These are phyloP conservation scores for Sciurus niger DNA, from an alignment of 2,113 vertebrate genomes.

Conservation along the genomic window DNA sequence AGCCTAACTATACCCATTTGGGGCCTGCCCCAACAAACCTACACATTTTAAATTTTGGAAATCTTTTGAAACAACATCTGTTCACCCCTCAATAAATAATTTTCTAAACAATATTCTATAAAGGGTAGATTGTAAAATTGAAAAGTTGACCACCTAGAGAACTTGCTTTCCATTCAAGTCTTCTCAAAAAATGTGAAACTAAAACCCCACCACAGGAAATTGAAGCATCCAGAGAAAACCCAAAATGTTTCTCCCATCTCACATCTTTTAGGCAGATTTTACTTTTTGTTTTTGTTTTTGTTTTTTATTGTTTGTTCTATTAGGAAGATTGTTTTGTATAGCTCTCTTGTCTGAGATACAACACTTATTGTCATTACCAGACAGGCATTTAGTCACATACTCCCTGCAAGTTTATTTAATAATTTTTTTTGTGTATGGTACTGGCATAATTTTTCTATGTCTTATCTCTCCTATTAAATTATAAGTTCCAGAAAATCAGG, in stretches of 20 bases:
- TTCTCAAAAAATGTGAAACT: conserved; percentile 1
- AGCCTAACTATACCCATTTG: no score
- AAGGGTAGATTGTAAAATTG: conserved; percentile 16
- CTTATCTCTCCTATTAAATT: conserved; percentile 17
- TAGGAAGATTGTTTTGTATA: neutral
- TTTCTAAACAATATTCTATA: conserved; percentile 33
- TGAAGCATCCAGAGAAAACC: neutral
- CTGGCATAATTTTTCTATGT: conserved; percentile 7
- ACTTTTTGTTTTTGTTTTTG: no score
- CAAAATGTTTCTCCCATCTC: neutral
- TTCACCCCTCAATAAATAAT: neutral
- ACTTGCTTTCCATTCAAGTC: neutral
- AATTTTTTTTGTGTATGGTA: no score
- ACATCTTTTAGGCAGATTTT: conserved; percentile 5
- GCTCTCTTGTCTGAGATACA: neutral
- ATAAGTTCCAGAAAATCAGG: neutral
- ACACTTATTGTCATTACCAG: neutral
- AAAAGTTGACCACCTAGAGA: neutral
- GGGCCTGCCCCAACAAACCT: neutral
- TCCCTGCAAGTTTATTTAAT: neutral
- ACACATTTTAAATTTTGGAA: conserved; percentile 35
- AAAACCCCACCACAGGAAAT: neutral
- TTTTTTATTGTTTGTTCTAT: no score
- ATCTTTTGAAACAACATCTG: neutral
- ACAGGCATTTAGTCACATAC: neutral